Conservation (phyloP, 1,140 invertebrate genomes). For the Pseudoatta argentina region DNA sequence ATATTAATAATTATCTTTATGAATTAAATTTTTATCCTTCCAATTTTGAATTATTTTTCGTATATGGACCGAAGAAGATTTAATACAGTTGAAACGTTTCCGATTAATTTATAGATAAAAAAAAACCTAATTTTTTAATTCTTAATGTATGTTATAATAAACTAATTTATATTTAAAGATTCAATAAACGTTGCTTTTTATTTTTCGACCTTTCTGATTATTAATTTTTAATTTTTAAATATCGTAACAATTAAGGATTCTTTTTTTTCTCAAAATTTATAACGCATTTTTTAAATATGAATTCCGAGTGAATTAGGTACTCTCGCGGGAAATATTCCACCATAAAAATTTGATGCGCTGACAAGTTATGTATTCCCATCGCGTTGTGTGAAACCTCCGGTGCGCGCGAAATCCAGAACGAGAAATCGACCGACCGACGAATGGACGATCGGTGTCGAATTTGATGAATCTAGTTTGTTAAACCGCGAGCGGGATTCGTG, state of each 20-base stretch:
- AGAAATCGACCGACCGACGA: constrained; percentile 31
- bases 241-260: not conserved
- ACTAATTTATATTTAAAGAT: no score
- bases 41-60: no score
- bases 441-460: constrained; percentile 72
- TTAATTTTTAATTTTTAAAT: not conserved
- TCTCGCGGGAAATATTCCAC: not conserved
- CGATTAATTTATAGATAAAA: no score
- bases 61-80: no score
- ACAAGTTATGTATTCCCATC: constrained; percentile 22
- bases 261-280: not conserved
- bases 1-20: not conserved
- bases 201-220: no score
- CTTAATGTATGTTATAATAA: no score
- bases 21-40: not conserved
- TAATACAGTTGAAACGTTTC: no score
- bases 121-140: no score
- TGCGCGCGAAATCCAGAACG: constrained; percentile 13
- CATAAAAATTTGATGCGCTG: constrained; percentile 6
- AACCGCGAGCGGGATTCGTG: constrained; percentile 44
- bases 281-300: not conserved
- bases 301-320: not conserved
- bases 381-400: constrained; percentile 16
- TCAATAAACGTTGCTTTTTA: no score
- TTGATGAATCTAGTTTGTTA: constrained; percentile 77